Evolutionary conservation across 2,888 invertebrate genomes (phyloP).

Genomic region (Argyra leucocephala): DNA sequence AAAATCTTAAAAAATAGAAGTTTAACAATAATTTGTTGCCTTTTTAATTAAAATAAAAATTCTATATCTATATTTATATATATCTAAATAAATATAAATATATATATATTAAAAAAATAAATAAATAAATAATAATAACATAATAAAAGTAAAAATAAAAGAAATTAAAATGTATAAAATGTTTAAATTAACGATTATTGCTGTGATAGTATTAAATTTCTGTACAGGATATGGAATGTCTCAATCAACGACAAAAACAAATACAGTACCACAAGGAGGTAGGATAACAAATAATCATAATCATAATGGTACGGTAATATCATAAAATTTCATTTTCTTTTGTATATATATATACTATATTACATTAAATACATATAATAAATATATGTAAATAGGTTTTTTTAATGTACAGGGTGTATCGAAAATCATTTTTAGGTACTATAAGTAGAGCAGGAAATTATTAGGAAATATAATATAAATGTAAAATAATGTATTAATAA

Average conservation of each 20-base stretch:
- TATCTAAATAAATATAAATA: conserved; percentile 13
- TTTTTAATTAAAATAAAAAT: neutral
- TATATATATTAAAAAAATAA: neutral
- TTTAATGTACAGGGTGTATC: too few species aligned
- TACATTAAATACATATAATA: too few species aligned
- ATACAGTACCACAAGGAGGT: conserved; percentile 34
- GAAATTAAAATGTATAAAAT: conserved; percentile 26
- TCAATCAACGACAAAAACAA: conserved; percentile 30
- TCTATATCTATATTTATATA: neutral
- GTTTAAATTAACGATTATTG: conserved; percentile 37
- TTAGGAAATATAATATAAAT: too few species aligned
- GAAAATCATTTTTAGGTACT: too few species aligned
- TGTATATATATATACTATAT: too few species aligned
- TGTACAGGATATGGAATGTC: conserved; percentile 34
- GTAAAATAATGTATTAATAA: too few species aligned
- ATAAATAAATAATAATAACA: conserved; percentile 15
- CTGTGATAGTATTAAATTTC: conserved; percentile 41
- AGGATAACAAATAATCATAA: conserved; percentile 23
- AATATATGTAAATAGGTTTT: too few species aligned
- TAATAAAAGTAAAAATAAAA: neutral
- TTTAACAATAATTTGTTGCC: neutral
- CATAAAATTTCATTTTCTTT: neutral
- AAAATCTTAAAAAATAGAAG: neutral
- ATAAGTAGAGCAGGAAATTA: too few species aligned
- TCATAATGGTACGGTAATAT: conserved; percentile 4